Conservation (phyloP, 2,797 vertebrate genomes). For the Phataginus tricuspis region DNA sequence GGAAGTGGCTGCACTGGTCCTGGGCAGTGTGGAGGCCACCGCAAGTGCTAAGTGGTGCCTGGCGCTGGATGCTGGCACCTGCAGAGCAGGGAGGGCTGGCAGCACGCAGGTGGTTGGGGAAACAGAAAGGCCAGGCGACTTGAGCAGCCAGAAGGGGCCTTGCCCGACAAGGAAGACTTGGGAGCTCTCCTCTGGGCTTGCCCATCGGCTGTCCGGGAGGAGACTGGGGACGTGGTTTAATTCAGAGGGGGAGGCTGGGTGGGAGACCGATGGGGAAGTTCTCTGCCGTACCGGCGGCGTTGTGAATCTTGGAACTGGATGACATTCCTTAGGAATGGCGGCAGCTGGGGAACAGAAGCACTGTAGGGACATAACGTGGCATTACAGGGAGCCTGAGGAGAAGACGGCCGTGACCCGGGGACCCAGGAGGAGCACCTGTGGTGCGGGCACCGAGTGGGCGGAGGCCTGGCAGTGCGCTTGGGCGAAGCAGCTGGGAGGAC, state of each 20-base stretch:
- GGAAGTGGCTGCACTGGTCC: no score
- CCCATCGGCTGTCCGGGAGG: neutral
- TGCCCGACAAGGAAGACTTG: neutral
- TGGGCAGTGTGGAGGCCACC: no score
- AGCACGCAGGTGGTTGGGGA: neutral
- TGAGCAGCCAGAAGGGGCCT: neutral
- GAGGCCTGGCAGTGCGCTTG: neutral
- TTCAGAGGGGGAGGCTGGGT: rapidly evolving
- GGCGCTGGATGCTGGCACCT: neutral
- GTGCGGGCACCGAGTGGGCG: no score
- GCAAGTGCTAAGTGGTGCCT: no score
- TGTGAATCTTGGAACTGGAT: neutral
- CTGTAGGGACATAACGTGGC: no score
- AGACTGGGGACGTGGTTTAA: neutral
- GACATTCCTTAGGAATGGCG: neutral
- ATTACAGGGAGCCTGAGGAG: rapidly evolving
- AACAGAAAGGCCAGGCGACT: no score
- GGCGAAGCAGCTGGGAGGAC: neutral
- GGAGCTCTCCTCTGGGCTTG: rapidly evolving
- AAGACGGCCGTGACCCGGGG: neutral
- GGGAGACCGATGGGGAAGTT: no score
- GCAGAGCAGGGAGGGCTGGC: neutral
- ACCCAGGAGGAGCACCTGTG: no score
- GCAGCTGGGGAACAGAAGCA: neutral
- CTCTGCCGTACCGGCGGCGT: no score